Percentiles rank a stretch among this genome's conserved stretches.
phyloP scores from a whole-genome alignment of 2,797 vertebrate genomes.

The Gallirallus australis region DNA sequence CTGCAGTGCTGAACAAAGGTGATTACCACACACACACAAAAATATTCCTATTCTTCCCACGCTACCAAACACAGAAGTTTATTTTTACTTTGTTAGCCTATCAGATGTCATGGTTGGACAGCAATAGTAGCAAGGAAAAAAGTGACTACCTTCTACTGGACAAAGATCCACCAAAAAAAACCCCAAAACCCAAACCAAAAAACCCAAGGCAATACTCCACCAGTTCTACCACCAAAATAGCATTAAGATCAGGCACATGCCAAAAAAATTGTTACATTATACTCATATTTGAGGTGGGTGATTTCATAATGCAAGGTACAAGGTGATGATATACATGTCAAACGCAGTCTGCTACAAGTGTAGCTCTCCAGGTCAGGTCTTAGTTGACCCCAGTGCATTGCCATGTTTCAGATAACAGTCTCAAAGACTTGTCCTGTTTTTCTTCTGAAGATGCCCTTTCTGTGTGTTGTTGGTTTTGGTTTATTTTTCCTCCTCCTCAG shows the following conservation, averaged over 20 bases:
- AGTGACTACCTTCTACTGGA: neutral
- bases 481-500: neutral
- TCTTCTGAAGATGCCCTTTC: neutral
- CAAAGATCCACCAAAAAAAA: neutral
- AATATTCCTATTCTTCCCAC: neutral
- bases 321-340: neutral
- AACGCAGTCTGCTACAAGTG: neutral
- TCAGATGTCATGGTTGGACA: neutral
- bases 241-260: neutral
- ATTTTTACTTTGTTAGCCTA: neutral
- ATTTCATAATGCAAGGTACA: neutral
- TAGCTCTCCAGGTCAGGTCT: neutral
- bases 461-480: neutral
- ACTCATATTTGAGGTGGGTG: neutral
- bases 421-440: neutral
- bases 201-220: neutral
- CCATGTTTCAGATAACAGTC: fast-evolving
- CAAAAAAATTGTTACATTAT: neutral
- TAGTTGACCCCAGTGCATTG: neutral
- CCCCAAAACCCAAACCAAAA: neutral
- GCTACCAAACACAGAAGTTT: neutral
- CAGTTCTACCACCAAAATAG: neutral
- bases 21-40: neutral
- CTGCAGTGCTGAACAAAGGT: neutral
- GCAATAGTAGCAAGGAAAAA: neutral